These are phyloP conservation scores for Malurus leucopterus DNA, from an alignment of 2,797 vertebrate species.

Conservation along the genomic window DNA sequence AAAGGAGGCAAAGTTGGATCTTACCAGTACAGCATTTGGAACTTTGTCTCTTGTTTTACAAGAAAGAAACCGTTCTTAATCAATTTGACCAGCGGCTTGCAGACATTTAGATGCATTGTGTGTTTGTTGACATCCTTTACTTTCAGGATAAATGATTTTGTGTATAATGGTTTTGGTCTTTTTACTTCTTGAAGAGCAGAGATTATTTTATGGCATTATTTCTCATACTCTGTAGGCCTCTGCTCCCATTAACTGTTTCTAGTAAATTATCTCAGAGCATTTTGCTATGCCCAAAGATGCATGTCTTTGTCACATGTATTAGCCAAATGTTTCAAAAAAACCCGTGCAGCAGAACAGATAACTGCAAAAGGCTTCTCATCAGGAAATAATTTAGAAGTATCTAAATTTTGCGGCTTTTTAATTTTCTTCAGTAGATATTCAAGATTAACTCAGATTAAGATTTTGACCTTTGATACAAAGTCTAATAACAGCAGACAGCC, in stretches of 20 bases:
- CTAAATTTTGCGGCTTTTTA: neutral
- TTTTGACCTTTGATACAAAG: neutral
- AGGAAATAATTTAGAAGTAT: neutral
- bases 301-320: neutral
- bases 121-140: neutral
- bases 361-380: neutral
- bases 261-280: conserved; percentile 1
- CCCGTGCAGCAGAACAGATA: neutral
- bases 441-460: neutral
- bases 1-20: neutral
- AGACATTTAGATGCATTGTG: neutral
- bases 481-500: neutral
- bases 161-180: neutral
- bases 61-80: neutral
- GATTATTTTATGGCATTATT: neutral
- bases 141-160: neutral
- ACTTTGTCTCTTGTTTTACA: neutral
- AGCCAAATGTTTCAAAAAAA: neutral
- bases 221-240: neutral
- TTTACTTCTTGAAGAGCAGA: neutral
- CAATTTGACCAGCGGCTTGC: neutral
- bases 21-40: neutral
- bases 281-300: conserved; percentile 4
- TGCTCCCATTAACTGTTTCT: neutral
- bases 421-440: neutral